Conservation (phyloP, 2,797 vertebrate genomes). For the Parambassis ranga region DNA sequence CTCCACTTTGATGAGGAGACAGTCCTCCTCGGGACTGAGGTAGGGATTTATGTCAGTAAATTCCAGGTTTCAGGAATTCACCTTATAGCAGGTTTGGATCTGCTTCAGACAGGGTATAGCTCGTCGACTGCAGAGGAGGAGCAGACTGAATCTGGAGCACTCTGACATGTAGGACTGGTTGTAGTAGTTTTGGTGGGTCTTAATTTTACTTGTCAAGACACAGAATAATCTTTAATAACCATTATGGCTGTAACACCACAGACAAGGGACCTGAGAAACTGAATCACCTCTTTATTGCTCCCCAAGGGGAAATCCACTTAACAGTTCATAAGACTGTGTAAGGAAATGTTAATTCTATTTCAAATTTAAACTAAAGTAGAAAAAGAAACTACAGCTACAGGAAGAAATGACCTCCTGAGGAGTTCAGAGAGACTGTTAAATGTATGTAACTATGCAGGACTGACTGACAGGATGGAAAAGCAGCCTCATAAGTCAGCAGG, state of each 20-base stretch:
- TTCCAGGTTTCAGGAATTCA: constrained; percentile 3
- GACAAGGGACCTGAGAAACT: background rate
- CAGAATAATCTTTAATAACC: constrained; percentile 10
- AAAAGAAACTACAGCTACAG: no score
- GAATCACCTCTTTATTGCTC: no score
- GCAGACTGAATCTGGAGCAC: background rate
- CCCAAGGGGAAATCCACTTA: no score
- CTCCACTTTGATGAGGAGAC: constrained; percentile 83
- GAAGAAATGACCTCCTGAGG: no score
- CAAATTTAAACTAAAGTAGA: no score
- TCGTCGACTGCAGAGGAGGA: background rate
- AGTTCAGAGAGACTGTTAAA: no score
- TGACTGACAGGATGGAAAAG: constrained; percentile 32
- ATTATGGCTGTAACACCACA: no score
- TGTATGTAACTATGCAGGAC: no score
- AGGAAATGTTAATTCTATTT: no score
- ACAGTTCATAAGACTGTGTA: no score
- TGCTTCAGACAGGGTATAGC: background rate
- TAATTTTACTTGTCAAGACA: background rate
- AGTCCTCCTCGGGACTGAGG: constrained; percentile 75
- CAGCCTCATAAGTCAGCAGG: constrained; percentile 10
- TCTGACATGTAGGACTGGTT: background rate
- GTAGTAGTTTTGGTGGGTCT: background rate
- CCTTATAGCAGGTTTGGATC: background rate
- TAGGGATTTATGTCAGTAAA: constrained; percentile 45